Base-by-base conservation (phyloP, 2,888 invertebrate genomes). In the Drosophila fulvimacula region DNA sequence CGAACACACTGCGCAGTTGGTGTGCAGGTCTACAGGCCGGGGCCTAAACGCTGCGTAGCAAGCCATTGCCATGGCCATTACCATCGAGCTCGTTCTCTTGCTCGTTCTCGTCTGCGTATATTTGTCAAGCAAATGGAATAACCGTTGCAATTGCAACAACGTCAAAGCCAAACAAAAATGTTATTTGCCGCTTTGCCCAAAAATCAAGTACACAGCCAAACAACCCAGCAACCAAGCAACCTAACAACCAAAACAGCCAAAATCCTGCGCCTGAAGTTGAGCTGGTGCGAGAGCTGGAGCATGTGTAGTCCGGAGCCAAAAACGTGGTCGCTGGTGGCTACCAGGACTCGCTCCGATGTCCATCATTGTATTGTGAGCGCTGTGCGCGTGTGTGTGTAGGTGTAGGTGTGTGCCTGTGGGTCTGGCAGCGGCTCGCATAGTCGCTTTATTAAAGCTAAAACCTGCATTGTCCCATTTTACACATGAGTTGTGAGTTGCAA, bases 121-220 rank as follows among this genome's bases (percentile, higher is more conserved):
- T 84, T 84, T 84, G 83, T 84, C 83, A 88, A 88, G 88, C 86
- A 84, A 84, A 84, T 84, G 83, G 88, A 84, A 84, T 86, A 84
- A 82, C 83, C 88, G 88, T 77, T 88, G 88, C 82, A 76, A 85
- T 84, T 82, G 86, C 83, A 88, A 88, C 80, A 84, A 84, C 83
- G 83, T 84, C 83, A 88, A 88, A 84, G 77, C 83, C 86, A 84
- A 88, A 84, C 83, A 84, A 84, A 84, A 84, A 84, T 84, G 88
- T 85, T 84, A 84, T 84, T 84, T 84, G 83, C 83, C 88, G 88
- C 85, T 83, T 85, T 83, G 75, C 88, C 88, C 83, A 85, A 88
- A 84, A 84, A 84, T 84, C 88, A 84, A 88, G 83, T 84, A 84
- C 88, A 84, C 81, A 81, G 63, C 73, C 88, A 84, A 76, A 73